Evolutionary conservation across 2,113 vertebrate species (phyloP).

Genomic region (Tragelaphus buxtoni): DNA sequence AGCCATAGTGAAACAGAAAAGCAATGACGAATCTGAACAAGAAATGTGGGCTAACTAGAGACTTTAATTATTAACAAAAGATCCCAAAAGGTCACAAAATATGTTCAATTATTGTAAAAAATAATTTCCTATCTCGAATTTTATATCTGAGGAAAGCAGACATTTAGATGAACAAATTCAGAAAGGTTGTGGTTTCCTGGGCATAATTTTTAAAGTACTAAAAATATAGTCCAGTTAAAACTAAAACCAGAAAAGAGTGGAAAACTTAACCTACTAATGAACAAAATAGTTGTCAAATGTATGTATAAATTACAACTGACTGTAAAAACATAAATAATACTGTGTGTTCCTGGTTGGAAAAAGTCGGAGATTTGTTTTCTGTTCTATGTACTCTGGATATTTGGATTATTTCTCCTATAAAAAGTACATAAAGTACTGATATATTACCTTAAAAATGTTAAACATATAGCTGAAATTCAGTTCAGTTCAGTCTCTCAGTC

Average conservation of each 20-base stretch:
- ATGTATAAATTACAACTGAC: neutral
- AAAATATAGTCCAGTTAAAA: neutral
- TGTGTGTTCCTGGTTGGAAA: neutral
- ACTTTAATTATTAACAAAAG: neutral
- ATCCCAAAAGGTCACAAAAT: neutral
- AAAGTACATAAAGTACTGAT: neutral
- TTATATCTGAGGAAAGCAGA: neutral
- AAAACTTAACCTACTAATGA: neutral
- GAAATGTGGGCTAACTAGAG: neutral
- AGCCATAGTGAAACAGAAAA: neutral
- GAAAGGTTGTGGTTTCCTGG: neutral
- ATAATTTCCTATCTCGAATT: neutral
- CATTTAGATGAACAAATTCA: neutral
- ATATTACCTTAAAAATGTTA: neutral
- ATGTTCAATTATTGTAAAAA: neutral
- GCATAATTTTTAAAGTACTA: neutral
- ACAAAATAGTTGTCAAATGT: neutral
- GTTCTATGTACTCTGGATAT: neutral
- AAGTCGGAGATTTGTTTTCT: neutral
- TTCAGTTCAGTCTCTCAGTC: too few species aligned
- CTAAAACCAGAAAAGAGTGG: neutral
- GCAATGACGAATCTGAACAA: neutral
- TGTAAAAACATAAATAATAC: neutral
- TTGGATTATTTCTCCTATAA: neutral
- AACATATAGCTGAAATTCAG: neutral